Evolutionary conservation across 2,888 invertebrate genomes (phyloP), one percentile per base, ranked within the genome.

Genomic region (Drosophila kokeensis): DNA sequence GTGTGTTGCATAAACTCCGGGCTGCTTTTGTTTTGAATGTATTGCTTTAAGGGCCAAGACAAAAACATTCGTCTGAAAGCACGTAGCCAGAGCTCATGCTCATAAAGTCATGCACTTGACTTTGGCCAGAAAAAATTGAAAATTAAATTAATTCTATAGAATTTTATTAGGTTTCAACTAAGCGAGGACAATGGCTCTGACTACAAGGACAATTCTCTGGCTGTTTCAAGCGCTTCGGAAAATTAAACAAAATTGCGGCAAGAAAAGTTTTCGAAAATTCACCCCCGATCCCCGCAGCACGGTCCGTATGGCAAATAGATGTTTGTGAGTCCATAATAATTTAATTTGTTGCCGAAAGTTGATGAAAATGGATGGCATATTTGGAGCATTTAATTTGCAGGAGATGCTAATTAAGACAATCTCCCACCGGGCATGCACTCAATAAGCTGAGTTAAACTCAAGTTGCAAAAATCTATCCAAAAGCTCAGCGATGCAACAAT

Each of bases 81-180:
- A 85, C 83, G 83, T 83, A 73, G 61, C 45, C 45, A 48, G 29
- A 11, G 58, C 48, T 42, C 32, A 11, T 32, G 32, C 32, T 32
- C 32, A 32, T 32, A 32, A 32, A 63, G 75, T 54, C 62, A 45
- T 81, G 81, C 83, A 85, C 85, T 87, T 85, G 87, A 85, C 79
- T 83, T 85, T 83, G 79, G 74, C 72, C 57, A 63, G 71, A 73
- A 68, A 72, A 73, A 75, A 73, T 76, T 71, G 52, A 57, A 89
- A 87, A 89, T 88, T 73, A 87, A 89, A 84, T 87, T 88, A 89
- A 84, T 87, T 86, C 79, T 78, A 79, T 84, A 78, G 78, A 81
- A 87, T 87, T 82, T 87, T 84, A 77, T 84, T 84, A 83, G 84
- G 83, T 78, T 82, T 76, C 50, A 68, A 60, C 64, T 66, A 67